Evolutionary conservation across 1,140 invertebrate genomes (phyloP), one percentile per base, ranked within the genome.

Genomic region (Trichonephila clavata): DNA sequence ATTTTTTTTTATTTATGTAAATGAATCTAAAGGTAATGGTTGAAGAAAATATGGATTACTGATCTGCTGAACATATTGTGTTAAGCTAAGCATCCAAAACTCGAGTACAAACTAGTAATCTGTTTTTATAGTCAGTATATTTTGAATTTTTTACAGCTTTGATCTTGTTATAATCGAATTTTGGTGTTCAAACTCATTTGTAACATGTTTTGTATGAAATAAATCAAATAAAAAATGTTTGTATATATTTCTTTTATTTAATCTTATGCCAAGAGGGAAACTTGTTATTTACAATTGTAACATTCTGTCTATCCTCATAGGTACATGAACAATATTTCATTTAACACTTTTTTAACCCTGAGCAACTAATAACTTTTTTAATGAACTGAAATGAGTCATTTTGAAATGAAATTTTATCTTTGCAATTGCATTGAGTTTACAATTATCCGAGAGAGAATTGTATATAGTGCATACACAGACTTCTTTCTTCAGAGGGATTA

Each of bases 91-190:
- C 13, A 77, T 16, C 24, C 16, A 32, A 18, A 77, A 21, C 27
- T 77, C 14, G 39, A 77, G 71, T 77, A 77, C 71, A 77, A 77
- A 77, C 32, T 77, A 77, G 27, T 32, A 18, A 77, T 18, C 18
- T 16, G 18, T 39, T 77, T 71, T 77, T 77, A 77, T 39, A 77
- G 71, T 18, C 71, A 39, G 71, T 32, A 77, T 27, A 20, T 77
- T 77, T 77, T 77, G 71, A 77, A 71, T 77, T 77, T 77, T 77
- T 77, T 77, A 77, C 71, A 77, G 68, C 16, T 77, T 68, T 27
- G n/a, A 68, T 14, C 65, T 68, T 68, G 60, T 61, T 21, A 24
- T 63, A 21, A 63, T 63, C 61, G 16, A 27, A 32, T 77, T 77
- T 39, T 77, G 71, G 27, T 77, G 27, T 77, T 77, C 1, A 18